phyloP scores from a whole-genome alignment of 1,140 invertebrate species.

The Carcinoscorpius rotundicauda region DNA sequence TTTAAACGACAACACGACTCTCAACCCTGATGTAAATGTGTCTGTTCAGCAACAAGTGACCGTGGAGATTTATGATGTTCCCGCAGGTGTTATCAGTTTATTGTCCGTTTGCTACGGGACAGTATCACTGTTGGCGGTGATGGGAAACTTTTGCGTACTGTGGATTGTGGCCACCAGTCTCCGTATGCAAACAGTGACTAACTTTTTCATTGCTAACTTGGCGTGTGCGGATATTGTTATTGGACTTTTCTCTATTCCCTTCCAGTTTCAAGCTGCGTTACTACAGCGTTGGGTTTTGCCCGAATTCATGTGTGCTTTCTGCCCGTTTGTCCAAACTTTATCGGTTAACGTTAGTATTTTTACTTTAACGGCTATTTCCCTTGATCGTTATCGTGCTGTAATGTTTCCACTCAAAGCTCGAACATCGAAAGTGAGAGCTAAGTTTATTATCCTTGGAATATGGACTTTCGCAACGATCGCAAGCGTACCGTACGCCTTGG shows the following conservation, averaged over 20 bases:
- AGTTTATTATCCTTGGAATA: constrained; percentile 26
- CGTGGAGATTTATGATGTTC: too few species aligned
- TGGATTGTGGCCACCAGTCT: constrained; percentile 65
- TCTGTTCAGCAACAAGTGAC: too few species aligned
- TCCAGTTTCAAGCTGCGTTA: constrained; percentile 57
- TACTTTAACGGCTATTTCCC: too few species aligned
- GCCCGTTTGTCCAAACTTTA: constrained; percentile 52
- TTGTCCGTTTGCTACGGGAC: not conserved
- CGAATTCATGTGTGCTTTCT: constrained; percentile 54
- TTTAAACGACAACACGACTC: too few species aligned
- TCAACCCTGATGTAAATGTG: too few species aligned
- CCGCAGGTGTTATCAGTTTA: too few species aligned
- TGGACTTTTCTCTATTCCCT: constrained; percentile 69
- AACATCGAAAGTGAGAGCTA: constrained; percentile 22
- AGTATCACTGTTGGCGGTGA: constrained; percentile 38
- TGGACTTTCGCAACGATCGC: constrained; percentile 27
- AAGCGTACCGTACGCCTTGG: constrained; percentile 26
- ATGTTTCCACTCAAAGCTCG: constrained; percentile 36
- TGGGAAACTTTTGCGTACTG: constrained; percentile 77
- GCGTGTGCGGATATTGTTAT: constrained; percentile 83
- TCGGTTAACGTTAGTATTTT: too few species aligned
- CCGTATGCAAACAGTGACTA: constrained; percentile 77
- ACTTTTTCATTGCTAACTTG: constrained; percentile 84
- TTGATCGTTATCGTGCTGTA: too few species aligned
- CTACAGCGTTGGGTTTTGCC: constrained; percentile 74